These are phyloP conservation scores for Microplitis deprimator DNA, from an alignment of 2,888 invertebrate species.

Conservation along the genomic window DNA sequence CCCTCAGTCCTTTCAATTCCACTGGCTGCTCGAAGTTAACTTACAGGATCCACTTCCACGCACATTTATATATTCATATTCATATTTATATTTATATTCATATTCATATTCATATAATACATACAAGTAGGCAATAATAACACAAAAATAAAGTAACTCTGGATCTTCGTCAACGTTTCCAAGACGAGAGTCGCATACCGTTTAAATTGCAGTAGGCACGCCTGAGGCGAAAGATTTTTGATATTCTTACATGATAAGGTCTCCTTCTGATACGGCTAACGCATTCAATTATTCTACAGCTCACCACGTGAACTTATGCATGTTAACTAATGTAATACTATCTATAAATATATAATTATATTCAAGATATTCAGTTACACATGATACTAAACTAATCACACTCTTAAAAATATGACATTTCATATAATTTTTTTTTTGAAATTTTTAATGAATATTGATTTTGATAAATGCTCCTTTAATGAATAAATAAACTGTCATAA, in stretches of 20 bases:
- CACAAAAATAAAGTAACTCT: neutral
- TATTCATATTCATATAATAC: neutral
- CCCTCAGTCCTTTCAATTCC: conserved; percentile 48
- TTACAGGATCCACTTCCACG: neutral
- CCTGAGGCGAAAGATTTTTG: conserved; percentile 52
- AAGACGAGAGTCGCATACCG: conserved; percentile 45
- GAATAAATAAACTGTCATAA: too few relatives aligned
- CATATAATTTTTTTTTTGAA: neutral
- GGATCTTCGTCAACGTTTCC: conserved; percentile 27
- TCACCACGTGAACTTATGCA: neutral
- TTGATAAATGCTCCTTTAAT: too few relatives aligned
- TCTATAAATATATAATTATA: neutral
- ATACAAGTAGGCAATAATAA: conserved; percentile 27
- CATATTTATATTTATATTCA: too few relatives aligned
- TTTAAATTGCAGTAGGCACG: conserved; percentile 55
- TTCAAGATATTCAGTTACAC: neutral
- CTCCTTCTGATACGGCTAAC: conserved; percentile 36
- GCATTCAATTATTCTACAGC: conserved; percentile 49
- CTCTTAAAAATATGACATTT: neutral
- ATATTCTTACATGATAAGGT: conserved; percentile 57
- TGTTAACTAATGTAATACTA: conserved; percentile 7
- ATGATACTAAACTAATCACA: conserved; percentile 15
- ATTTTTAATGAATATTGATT: too few relatives aligned
- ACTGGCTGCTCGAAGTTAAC: conserved; percentile 38
- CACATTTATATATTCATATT: conserved; percentile 9